Percentiles rank a stretch among this genome's conserved stretches.
Evolutionary conservation across 2,113 vertebrate genomes (phyloP).

Genomic region (Todiramphus chloris): DNA sequence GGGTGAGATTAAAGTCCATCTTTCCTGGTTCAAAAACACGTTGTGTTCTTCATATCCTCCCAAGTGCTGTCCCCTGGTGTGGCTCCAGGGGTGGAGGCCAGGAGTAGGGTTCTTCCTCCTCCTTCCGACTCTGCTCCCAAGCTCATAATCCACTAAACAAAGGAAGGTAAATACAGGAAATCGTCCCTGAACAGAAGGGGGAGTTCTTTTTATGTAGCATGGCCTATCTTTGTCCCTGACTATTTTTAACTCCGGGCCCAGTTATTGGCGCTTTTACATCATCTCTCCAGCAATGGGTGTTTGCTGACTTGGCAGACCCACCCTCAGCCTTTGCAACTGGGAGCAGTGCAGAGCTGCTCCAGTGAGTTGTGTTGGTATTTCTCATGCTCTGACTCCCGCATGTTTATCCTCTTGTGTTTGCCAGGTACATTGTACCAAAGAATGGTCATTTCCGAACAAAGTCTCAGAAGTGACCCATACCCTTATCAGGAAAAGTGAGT

Average conservation of each 20-base stretch:
- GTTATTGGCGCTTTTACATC: not conserved
- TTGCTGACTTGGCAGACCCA: not conserved
- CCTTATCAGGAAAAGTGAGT: constrained; percentile 88
- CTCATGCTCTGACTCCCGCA: not conserved
- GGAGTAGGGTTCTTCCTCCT: not conserved
- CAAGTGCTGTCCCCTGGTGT: accelerated
- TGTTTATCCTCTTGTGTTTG: not conserved
- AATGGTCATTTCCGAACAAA: constrained; percentile 87
- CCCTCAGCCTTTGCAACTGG: accelerated
- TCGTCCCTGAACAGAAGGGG: not conserved
- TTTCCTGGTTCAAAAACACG: accelerated
- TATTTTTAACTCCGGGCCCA: not conserved
- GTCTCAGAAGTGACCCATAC: constrained; percentile 77
- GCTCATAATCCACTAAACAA: not conserved
- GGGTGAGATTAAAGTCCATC: not conserved
- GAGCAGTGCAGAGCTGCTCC: not conserved
- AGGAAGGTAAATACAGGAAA: constrained; percentile 49
- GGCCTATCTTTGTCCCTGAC: not conserved
- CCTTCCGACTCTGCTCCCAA: accelerated
- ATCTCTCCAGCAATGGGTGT: not conserved
- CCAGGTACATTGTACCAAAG: constrained; percentile 86
- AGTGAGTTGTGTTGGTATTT: not conserved
- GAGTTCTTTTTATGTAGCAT: not conserved
- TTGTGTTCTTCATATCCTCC: not conserved
- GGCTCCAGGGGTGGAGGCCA: accelerated